Percentiles rank a stretch among this genome's conserved stretches.
Evolutionary conservation across 2,113 vertebrate genomes (phyloP).

Genomic region (Atractosteus spatula): DNA sequence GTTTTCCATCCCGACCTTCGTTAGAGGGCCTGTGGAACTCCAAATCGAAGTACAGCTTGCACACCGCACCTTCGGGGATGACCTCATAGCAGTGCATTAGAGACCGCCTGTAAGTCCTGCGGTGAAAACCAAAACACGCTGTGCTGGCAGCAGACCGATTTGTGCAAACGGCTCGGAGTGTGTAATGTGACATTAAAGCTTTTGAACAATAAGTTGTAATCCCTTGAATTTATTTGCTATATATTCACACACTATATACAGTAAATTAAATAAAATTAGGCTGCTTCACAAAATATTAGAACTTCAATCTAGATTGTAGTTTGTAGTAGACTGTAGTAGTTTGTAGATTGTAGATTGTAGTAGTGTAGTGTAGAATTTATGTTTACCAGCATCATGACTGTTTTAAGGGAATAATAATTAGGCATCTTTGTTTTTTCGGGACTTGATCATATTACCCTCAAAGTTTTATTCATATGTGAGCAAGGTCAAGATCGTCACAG

Average conservation of each 20-base stretch:
- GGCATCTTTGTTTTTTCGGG: no score
- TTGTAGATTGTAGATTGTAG: no score
- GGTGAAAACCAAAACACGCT: background rate
- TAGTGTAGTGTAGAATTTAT: background rate
- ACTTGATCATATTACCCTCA: no score
- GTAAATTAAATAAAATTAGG: background rate
- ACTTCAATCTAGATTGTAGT: background rate
- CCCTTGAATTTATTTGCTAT: no score
- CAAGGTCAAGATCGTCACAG: no score
- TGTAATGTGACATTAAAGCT: background rate
- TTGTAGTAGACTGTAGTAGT: no score
- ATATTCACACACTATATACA: no score
- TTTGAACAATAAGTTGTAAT: background rate
- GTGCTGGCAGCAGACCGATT: background rate
- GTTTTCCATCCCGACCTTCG: conserved; percentile 70
- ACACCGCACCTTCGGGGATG: conserved; percentile 89
- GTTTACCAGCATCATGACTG: no score
- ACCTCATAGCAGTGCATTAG: conserved; percentile 97
- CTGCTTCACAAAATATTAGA: background rate
- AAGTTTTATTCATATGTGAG: no score
- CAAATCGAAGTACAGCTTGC: conserved; percentile 97
- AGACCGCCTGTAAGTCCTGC: conserved; percentile 54
- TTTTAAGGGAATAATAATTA: no score
- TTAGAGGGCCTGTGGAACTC: conserved; percentile 86
- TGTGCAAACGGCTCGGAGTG: background rate